Evolutionary conservation across 2,888 invertebrate genomes (phyloP).

Genomic region (Acrocyrtus sp.): DNA sequence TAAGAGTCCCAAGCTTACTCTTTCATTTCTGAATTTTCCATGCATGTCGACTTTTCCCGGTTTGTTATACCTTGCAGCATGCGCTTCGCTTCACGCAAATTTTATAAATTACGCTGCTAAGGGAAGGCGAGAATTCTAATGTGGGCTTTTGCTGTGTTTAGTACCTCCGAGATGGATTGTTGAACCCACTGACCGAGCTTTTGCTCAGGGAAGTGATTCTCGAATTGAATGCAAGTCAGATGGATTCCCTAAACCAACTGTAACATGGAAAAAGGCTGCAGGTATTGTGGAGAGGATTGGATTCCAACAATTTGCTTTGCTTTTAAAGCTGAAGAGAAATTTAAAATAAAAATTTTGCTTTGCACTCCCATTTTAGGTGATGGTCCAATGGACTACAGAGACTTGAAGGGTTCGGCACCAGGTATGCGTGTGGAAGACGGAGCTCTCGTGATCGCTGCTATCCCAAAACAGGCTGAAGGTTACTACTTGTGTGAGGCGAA

Average conservation of each 20-base stretch:
- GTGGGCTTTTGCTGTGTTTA: slow-evolving; percentile 66
- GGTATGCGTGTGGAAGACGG: slow-evolving; percentile 95
- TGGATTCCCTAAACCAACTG: slow-evolving; percentile 93
- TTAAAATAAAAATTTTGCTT: slow-evolving; percentile 3
- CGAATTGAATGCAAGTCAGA: slow-evolving; percentile 72
- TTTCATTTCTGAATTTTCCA: slow-evolving; percentile 26
- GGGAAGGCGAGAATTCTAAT: slow-evolving; percentile 43
- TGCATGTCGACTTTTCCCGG: slow-evolving; percentile 26
- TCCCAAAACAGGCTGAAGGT: slow-evolving; percentile 87
- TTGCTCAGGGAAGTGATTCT: slow-evolving; percentile 78
- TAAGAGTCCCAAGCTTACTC: too few relatives aligned
- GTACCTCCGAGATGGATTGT: slow-evolving; percentile 96
- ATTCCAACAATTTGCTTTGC: too few relatives aligned
- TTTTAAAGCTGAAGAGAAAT: neutral
- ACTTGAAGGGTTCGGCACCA: slow-evolving; percentile 88
- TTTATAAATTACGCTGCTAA: slow-evolving; percentile 16
- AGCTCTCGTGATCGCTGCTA: slow-evolving; percentile 87
- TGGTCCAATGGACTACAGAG: slow-evolving; percentile 92
- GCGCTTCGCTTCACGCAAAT: slow-evolving; percentile 61
- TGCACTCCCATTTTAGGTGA: slow-evolving; percentile 73
- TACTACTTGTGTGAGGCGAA: slow-evolving; percentile 86
- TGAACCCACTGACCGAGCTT: slow-evolving; percentile 94
- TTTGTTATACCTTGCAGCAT: slow-evolving; percentile 53
- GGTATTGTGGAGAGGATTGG: slow-evolving; percentile 74
- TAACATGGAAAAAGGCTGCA: slow-evolving; percentile 95